Base-by-base conservation (phyloP, 2,797 vertebrate species). In the Muscicapa striata region DNA sequence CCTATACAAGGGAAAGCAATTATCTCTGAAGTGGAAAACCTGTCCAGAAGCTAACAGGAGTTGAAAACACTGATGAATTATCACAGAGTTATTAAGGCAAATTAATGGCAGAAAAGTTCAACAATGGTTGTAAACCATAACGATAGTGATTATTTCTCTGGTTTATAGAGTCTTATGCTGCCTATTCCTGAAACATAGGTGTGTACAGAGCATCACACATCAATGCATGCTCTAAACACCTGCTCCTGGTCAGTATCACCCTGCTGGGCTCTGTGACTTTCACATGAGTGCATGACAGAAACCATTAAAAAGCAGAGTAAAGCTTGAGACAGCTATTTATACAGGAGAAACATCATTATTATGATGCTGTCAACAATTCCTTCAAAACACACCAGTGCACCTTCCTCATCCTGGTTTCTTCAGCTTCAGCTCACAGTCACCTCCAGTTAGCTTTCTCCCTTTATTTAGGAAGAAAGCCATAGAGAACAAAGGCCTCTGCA, bases 11-110 rank as follows among this genome's bases (percentile, higher is more conserved):
- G 12, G 34, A 95, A 84, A 5, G 10, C 66, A 84, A 84, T 67
- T 81, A 84, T 30, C 80, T 76, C 70, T 84, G 63, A 93, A 92
- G 66, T 36, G n/a, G n/a, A 86, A 96, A 93, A 93, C 48, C 46
- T 73, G 26, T 41, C 66, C 69, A 91, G 54, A 86, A 86, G 51
- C 30, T 64, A 70, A 92, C 22, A 84, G 49, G 18, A 62, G 23
- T 0, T 79, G 43, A 77, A 90, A 88, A 84, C 55, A 59, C 32
- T 69, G 38, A 81, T 41, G 49, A 81, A 69, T 52, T 5, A 66
- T 32, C 40, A 78, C 21, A 67, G 34, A 80, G 18, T 52, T 79
- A 87, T 63, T 58, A 90, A 41, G 77, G 78, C 43, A 88, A 93
- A 84, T 14, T 18, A 72, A 81, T 14, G 16, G 48, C 36, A 76